Base-by-base conservation (phyloP, 2,113 vertebrate genomes). In the Shinisaurus crocodilurus region DNA sequence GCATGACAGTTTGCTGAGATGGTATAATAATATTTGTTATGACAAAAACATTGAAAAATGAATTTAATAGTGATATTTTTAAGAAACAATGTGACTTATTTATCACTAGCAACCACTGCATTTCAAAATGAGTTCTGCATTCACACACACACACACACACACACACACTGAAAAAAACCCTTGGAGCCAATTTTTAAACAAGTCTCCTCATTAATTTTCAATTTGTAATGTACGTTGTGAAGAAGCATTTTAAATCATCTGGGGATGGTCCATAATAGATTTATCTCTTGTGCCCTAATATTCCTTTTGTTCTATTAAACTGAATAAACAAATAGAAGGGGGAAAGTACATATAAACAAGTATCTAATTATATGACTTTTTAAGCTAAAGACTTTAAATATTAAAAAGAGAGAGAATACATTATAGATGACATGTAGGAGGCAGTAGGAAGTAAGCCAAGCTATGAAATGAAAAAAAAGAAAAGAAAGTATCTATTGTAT, bases 131-230 rank as follows among this genome's bases (percentile, higher is more conserved):
- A 92, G 48, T 92, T 94, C 89, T 90, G 50, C 91, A 81, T 91
- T 79, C 80, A 87, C 70, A n/a, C n/a, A n/a, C n/a, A n/a, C n/a
- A n/a, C n/a, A n/a, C n/a, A n/a, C n/a, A n/a, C n/a, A n/a, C n/a
- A n/a, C n/a, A n/a, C n/a, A n/a, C n/a, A n/a, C n/a, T n/a, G n/a
- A n/a, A n/a, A n/a, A n/a, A n/a, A 87, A 90, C 93, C 93, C 85
- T 54, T 76, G 50, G 57, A 96, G 48, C 84, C 87, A 95, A 88
- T 93, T 95, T 97, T 95, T 92, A 93, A 96, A 87, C 88, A 96
- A 86, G 75, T 93, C 96, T 96, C 20, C 90, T 94, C 88, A 84
- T 96, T 97, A 95, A 91, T 96, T 96, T 97, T 96, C 92, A 89
- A 81, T 95, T 96, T 96, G 82, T 92, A 94, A 87, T 93, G 67